phyloP scores from a whole-genome alignment of 2,113 vertebrate species.

The Promerops cafer region DNA sequence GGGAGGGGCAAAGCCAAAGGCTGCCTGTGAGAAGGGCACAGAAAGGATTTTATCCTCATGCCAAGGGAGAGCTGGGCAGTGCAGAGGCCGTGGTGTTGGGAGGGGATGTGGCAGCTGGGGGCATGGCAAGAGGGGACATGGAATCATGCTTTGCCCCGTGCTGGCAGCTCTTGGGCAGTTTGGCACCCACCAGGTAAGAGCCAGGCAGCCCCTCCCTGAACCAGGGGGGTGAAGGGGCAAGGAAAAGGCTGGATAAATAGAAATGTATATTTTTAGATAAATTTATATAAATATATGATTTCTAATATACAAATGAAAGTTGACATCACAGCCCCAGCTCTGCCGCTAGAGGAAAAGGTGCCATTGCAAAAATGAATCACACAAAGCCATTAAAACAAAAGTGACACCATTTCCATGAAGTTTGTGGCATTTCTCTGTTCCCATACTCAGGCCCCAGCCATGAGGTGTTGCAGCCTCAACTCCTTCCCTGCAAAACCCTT shows the following conservation, averaged over 20 bases:
- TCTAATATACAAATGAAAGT: not conserved
- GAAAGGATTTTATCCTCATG: not conserved
- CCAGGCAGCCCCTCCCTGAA: not conserved
- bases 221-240: rapidly evolving
- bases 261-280: not conserved
- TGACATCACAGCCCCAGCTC: not conserved
- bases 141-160: rapidly evolving
- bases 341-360: not conserved
- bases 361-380: not conserved
- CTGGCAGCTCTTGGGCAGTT: not conserved
- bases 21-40: not conserved
- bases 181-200: not conserved
- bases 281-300: not conserved
- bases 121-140: not conserved
- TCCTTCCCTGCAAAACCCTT: not conserved
- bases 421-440: not conserved
- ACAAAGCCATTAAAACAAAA: not conserved
- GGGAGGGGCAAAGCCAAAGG: not conserved
- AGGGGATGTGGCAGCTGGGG: not conserved
- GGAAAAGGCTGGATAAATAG: not conserved
- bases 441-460: not conserved
- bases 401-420: not conserved
- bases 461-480: not conserved
- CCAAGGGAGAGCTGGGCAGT: not conserved
- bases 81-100: rapidly evolving